These are phyloP conservation scores for Octomys mimax DNA, from an alignment of 2,797 vertebrate species.

Conservation along the genomic window DNA sequence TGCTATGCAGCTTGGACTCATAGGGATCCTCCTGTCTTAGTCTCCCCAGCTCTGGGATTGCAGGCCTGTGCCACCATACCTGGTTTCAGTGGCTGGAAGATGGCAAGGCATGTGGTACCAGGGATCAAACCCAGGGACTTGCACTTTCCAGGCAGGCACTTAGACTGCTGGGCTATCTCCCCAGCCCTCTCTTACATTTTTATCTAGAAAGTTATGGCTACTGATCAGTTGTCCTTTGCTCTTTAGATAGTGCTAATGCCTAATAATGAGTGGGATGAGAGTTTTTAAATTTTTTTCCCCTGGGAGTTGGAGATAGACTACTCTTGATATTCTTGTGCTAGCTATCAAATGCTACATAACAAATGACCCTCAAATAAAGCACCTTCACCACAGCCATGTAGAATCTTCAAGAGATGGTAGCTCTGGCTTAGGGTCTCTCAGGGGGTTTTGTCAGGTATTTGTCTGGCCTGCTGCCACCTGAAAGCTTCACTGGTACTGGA, in stretches of 20 bases:
- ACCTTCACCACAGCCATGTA: background rate
- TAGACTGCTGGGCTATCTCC: too few species aligned
- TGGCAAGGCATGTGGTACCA: too few species aligned
- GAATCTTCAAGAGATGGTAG: background rate
- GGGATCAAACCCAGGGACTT: too few species aligned
- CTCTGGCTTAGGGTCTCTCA: background rate
- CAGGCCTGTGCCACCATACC: too few species aligned
- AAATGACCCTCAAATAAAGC: constrained; percentile 25
- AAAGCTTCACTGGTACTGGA: background rate
- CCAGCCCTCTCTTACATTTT: background rate
- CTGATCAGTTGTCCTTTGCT: background rate
- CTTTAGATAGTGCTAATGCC: background rate
- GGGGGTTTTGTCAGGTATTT: background rate
- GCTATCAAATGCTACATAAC: constrained; percentile 17
- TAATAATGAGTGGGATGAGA: background rate
- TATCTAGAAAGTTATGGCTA: background rate
- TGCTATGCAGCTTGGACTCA: too few species aligned
- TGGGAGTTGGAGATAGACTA: background rate
- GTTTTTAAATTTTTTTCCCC: constrained; percentile 6
- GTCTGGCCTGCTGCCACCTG: background rate
- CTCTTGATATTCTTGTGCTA: background rate
- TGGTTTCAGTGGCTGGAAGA: too few species aligned
- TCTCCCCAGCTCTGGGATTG: too few species aligned
- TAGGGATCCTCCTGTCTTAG: too few species aligned
- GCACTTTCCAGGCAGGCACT: too few species aligned